Conservation (phyloP, 1,140 invertebrate species). For the Anadara kagoshimensis region DNA sequence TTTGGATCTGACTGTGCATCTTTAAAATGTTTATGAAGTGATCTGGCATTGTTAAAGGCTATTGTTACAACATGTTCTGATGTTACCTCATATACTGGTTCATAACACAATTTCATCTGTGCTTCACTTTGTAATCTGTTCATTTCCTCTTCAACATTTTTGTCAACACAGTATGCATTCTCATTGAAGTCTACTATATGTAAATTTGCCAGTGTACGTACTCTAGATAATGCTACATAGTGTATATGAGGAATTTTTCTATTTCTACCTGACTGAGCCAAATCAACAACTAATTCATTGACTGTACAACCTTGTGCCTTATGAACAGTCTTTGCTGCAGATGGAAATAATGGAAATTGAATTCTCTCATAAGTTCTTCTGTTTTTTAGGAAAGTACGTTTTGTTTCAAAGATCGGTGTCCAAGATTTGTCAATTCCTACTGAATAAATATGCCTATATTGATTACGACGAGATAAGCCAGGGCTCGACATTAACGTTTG, state of each 20-base stretch:
- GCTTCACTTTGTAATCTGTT: slow-evolving; percentile 13
- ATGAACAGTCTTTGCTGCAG: slow-evolving; percentile 33
- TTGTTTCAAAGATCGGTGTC: slow-evolving; percentile 32
- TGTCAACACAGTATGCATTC: slow-evolving; percentile 1
- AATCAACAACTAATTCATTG: slow-evolving; percentile 28
- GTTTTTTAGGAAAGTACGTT: slow-evolving; percentile 19
- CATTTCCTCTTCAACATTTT: slow-evolving; percentile 24
- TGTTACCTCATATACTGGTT: slow-evolving; percentile 3
- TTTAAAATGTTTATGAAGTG: slow-evolving; percentile 16
- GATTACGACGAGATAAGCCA: slow-evolving; percentile 15
- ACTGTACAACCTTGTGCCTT: slow-evolving; percentile 32
- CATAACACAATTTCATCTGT: background rate
- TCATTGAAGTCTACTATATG: slow-evolving; percentile 27
- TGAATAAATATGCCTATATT: slow-evolving; percentile 15
- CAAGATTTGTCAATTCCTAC: slow-evolving; percentile 7
- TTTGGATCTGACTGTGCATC: slow-evolving; percentile 20
- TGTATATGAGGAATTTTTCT: slow-evolving; percentile 30
- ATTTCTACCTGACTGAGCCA: background rate
- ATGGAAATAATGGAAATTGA: slow-evolving; percentile 28
- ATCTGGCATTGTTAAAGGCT: slow-evolving; percentile 31
- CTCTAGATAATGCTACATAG: slow-evolving; percentile 36
- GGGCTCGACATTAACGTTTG: no score
- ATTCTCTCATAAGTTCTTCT: slow-evolving; percentile 27
- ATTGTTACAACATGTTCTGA: slow-evolving; percentile 5
- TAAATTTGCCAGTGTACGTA: slow-evolving; percentile 5